Evolutionary conservation across 2,113 vertebrate species (phyloP), one percentile per base, ranked within the genome.

Genomic region (Tachysurus fulvidraco): DNA sequence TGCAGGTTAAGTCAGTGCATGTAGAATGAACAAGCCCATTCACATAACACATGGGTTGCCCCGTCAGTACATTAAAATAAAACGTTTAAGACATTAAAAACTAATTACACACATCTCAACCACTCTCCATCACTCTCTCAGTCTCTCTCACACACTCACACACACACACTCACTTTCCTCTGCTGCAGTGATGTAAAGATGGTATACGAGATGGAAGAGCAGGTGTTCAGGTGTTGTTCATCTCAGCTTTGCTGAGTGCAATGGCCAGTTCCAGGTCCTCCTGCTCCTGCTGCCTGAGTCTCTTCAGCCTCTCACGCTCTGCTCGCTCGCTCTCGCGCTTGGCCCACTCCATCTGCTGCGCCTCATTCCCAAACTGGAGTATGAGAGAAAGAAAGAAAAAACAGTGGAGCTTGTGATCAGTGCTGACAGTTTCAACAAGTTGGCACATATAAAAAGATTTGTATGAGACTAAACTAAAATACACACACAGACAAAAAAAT

Each of bases 181-280:
- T 76, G 12, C 30, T 55, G 83, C 67, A 65, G 82, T 25, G 62
- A 62, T 79, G 80, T 81, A 54, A 79, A 59, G 69, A 76, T 82
- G 79, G 69, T 81, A 69, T 50, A 57, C 82, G 50, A 44, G 67
- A 21, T 54, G 44, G 67, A 19, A n/a, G 25, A 28, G 25, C 21
- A 19, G 25, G n/a, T 0, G 69, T 90, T 97, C 96, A 98, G 57
- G 96, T 95, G 25, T 95, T 95, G 4, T 97, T 97, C 98, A 99
- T 99, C 94, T 99, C 98, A 0, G 98, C 98, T 93, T 98, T 99
- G 95, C 98, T 99, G 91, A 99, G 97, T 0, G 98, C 98, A 60
- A 99, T 99, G 92, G 98, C 98, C 91, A 99, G 88, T 92, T 98
- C 98, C 83, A 99, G 95, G 90, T 99, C 98, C 85, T 99, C 98